Percentiles rank a stretch among this genome's conserved stretches.
Evolutionary conservation across 2,113 vertebrate species (phyloP).

Genomic region (Oenanthe oenanthe): DNA sequence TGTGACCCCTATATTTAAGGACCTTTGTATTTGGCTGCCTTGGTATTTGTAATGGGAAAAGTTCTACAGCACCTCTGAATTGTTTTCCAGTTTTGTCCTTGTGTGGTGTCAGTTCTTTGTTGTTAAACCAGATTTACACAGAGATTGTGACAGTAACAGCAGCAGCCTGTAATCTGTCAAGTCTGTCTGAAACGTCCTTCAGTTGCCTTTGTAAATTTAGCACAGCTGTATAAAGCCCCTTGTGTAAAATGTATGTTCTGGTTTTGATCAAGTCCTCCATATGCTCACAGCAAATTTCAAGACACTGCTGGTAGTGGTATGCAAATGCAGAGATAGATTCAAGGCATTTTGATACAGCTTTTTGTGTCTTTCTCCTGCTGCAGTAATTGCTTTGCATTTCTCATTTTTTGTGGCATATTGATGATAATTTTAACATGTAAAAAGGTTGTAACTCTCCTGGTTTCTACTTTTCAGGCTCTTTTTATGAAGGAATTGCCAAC

Average conservation of each 20-base stretch:
- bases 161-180: slow-evolving; percentile 53
- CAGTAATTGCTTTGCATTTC: slow-evolving; percentile 43
- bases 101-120: slow-evolving; percentile 30
- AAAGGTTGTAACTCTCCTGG: slow-evolving; percentile 1
- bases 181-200: slow-evolving; percentile 37
- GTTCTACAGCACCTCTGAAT: neutral
- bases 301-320: neutral
- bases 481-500: neutral
- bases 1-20: neutral
- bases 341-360: neutral
- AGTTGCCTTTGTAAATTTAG: slow-evolving; percentile 49
- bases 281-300: slow-evolving; percentile 43
- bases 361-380: neutral
- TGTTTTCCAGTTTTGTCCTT: slow-evolving; percentile 46
- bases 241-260: slow-evolving; percentile 26
- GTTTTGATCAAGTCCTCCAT: slow-evolving; percentile 24
- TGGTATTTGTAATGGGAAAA: neutral
- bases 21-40: neutral
- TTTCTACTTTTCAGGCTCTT: neutral
- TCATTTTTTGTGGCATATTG: slow-evolving; percentile 15
- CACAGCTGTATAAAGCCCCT: slow-evolving; percentile 12
- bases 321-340: slow-evolving; percentile 14
- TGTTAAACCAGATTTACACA: slow-evolving; percentile 51
- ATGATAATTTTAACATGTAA: neutral
- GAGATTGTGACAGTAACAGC: slow-evolving; percentile 50